Base-by-base conservation (phyloP, 2,888 invertebrate species). In the Epirrita christyi region DNA sequence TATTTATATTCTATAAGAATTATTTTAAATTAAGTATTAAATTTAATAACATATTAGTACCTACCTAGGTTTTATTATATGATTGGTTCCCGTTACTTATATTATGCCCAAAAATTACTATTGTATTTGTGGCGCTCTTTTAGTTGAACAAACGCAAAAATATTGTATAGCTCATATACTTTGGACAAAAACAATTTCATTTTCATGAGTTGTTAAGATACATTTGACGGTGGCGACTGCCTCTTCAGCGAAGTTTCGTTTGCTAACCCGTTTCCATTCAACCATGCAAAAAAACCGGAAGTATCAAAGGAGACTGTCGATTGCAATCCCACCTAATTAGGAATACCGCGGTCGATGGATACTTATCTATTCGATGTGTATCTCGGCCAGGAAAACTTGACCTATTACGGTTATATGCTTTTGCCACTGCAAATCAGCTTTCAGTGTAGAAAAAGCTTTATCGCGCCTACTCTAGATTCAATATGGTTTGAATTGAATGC, bases 291-390 rank as follows among this genome's bases (percentile, higher is more conserved):
- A 46, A 36, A 29, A n/a, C 9, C 36, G 9, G 34, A 11, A 32
- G 32, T 29, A 55, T 51, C 50, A 47, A 57, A 57, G 28, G 47
- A 51, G 50, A 45, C 45, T 40, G 6, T 36, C 36, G 34, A 29
- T 46, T 51, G 46, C 46, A 52, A 42, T 38, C 13, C 51, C 51
- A 41, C 36, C 36, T 50, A 46, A 50, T 46, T 51, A 37, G 46
- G 11, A 36, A 10, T 40, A 28, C 13, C 44, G 21, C 21, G 37
- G 8, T 56, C 44, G 34, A 55, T 48, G 21, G 43, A 40, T 42
- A 51, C 51, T 51, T 46, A 32, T 14, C 14, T 47, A 37, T 42
- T n/a, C 41, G 42, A 13, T 46, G 14, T 29, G 11, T 11, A 38
- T 21, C 14, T 29, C 34, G 5, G 40, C 10, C 40, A 10, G 21